Evolutionary conservation across 1,140 invertebrate species (phyloP).

Genomic region (Eumeta japonica): DNA sequence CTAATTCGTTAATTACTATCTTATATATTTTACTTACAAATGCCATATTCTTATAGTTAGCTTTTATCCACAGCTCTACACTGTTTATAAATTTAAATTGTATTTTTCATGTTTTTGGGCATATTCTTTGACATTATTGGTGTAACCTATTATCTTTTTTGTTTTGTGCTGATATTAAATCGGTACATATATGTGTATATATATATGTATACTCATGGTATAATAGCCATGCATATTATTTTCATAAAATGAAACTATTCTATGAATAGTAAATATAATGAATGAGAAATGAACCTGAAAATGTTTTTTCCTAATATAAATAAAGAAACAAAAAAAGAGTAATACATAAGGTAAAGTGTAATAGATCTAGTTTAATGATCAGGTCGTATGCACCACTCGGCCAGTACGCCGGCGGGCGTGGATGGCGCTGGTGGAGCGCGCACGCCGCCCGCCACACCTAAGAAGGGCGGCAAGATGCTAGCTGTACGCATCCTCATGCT

Average conservation of each 20-base stretch:
- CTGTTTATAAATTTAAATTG: not conserved
- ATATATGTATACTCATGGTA: not conserved
- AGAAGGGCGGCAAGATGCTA: constrained; percentile 82
- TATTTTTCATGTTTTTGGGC: not conserved
- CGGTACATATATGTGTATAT: not conserved
- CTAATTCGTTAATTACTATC: no score
- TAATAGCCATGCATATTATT: no score
- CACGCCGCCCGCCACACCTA: constrained; percentile 73
- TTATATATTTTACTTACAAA: no score
- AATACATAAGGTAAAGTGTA: not conserved
- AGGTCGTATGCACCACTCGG: constrained; percentile 76
- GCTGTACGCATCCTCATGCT: constrained; percentile 85
- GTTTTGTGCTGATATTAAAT: not conserved
- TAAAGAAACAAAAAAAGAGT: not conserved
- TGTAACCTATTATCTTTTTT: not conserved
- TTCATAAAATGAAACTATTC: no score
- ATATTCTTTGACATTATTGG: not conserved
- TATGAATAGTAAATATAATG: no score
- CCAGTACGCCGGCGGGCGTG: constrained; percentile 78
- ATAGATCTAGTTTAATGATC: constrained; percentile 4
- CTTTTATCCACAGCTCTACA: no score
- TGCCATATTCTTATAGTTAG: no score
- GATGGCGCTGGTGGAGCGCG: constrained; percentile 64
- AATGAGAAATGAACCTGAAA: no score
- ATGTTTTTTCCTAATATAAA: not conserved